Evolutionary conservation across 2,888 invertebrate genomes (phyloP).

Genomic region (Cremastinae sp.): DNA sequence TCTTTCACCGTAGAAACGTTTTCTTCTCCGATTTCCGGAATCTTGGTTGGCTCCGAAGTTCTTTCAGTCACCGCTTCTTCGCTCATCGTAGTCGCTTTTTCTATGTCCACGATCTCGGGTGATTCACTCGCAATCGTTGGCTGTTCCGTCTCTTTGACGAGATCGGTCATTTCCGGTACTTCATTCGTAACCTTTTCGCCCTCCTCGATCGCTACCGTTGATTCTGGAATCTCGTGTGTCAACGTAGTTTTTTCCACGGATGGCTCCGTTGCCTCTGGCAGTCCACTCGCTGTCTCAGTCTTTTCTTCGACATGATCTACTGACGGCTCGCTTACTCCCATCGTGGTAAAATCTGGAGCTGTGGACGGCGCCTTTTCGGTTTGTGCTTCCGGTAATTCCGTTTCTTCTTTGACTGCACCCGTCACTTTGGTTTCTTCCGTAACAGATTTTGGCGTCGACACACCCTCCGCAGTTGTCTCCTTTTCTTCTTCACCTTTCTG

Average conservation of each 20-base stretch:
- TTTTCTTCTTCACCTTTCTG: constrained; percentile 6
- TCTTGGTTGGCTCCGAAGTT: constrained; percentile 28
- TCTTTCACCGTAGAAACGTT: constrained; percentile 22
- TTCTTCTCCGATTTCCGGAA: constrained; percentile 23
- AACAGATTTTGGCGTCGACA: neutral
- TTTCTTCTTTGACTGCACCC: constrained; percentile 5
- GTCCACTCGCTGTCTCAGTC: constrained; percentile 1
- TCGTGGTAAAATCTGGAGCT: neutral
- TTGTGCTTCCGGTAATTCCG: constrained; percentile 1
- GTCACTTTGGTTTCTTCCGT: constrained; percentile 11
- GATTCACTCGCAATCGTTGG: neutral
- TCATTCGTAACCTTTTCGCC: neutral
- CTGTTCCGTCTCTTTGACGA: neutral
- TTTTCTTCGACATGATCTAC: constrained; percentile 5
- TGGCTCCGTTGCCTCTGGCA: constrained; percentile 4
- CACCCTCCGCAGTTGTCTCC: neutral
- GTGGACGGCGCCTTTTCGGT: constrained; percentile 29
- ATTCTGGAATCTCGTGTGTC: constrained; percentile 1
- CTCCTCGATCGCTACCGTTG: neutral
- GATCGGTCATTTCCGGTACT: constrained; percentile 7
- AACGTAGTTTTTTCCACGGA: constrained; percentile 1
- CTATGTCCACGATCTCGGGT: neutral
- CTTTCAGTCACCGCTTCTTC: constrained; percentile 10
- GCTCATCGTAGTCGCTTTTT: neutral
- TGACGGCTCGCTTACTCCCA: neutral